phyloP scores from a whole-genome alignment of 2,797 vertebrate genomes.

The Hemibagrus guttatus region DNA sequence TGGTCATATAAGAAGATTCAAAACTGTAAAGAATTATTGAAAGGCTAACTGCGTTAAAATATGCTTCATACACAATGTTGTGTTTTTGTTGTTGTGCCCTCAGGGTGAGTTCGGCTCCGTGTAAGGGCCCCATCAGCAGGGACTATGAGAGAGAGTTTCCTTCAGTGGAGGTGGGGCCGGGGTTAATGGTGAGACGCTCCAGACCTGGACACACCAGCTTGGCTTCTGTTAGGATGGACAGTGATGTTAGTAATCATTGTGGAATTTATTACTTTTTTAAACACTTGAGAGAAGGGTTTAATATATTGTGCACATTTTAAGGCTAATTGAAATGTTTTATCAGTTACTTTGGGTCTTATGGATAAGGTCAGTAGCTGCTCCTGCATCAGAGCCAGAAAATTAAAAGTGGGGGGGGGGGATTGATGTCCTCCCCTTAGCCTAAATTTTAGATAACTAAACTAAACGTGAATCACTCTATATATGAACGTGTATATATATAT shows the following conservation, averaged over 20 bases:
- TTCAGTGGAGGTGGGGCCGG: constrained; percentile 67
- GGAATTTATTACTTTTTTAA: constrained; percentile 8
- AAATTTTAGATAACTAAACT: background rate
- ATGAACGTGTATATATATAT: too few relatives aligned
- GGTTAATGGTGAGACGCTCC: constrained; percentile 48
- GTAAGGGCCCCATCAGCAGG: constrained; percentile 75
- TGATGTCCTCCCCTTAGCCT: background rate
- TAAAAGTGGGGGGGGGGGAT: background rate
- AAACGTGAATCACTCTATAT: background rate
- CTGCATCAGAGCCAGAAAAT: background rate
- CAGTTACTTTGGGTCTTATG: background rate
- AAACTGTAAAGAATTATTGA: background rate
- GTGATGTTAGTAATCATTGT: constrained; percentile 67
- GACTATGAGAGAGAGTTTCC: constrained; percentile 79
- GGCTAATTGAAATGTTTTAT: background rate
- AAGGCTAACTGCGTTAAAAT: background rate
- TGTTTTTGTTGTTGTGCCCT: constrained; percentile 12
- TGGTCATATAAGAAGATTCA: background rate
- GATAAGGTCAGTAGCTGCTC: background rate
- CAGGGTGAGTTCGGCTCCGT: constrained; percentile 49
- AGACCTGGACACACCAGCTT: constrained; percentile 47
- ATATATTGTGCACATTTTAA: background rate
- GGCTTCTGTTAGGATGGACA: constrained; percentile 60
- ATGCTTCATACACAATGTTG: background rate
- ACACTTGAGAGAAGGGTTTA: background rate